Evolutionary conservation across 2,888 invertebrate species (phyloP).

Genomic region (Spatulosminthurus flaviceps): DNA sequence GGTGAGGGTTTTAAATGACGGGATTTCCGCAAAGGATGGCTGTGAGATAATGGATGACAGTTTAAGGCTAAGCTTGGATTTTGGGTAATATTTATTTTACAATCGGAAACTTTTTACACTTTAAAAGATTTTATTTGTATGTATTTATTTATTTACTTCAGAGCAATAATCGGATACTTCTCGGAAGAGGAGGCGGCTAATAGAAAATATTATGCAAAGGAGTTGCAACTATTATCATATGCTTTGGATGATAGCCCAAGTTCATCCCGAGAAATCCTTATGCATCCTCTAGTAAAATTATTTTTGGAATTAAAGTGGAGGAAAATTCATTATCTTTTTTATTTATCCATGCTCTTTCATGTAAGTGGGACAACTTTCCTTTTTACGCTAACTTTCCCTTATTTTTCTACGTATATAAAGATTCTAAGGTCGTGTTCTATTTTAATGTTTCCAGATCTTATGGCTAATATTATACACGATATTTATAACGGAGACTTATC

Average conservation of each 20-base stretch:
- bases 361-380: not conserved
- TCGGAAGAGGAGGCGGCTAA: slow-evolving; percentile 1
- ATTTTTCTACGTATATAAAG: too few relatives aligned
- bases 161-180: slow-evolving; percentile 26
- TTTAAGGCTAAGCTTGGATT: slow-evolving; percentile 21
- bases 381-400: too few relatives aligned
- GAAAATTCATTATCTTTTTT: slow-evolving; percentile 40
- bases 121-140: not conserved
- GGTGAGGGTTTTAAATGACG: slow-evolving; percentile 31
- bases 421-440: not conserved
- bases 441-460: slow-evolving; percentile 4
- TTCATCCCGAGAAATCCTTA: slow-evolving; percentile 36
- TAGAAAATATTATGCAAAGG: slow-evolving; percentile 4
- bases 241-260: slow-evolving; percentile 32
- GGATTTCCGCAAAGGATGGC: slow-evolving; percentile 7
- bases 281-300: slow-evolving; percentile 41
- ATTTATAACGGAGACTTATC: slow-evolving; percentile 35
- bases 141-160: too few relatives aligned
- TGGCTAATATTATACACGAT: slow-evolving; percentile 43
- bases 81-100: slow-evolving; percentile 27
- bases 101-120: too few relatives aligned
- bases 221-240: slow-evolving; percentile 37
- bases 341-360: slow-evolving; percentile 39
- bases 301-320: slow-evolving; percentile 44
- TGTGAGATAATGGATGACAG: slow-evolving; percentile 42